A percentile compares a stretch with the other conserved stretches of the same genome.
phyloP scores from a whole-genome alignment of 2,797 vertebrate species.

The Chrysocyon brachyurus region DNA sequence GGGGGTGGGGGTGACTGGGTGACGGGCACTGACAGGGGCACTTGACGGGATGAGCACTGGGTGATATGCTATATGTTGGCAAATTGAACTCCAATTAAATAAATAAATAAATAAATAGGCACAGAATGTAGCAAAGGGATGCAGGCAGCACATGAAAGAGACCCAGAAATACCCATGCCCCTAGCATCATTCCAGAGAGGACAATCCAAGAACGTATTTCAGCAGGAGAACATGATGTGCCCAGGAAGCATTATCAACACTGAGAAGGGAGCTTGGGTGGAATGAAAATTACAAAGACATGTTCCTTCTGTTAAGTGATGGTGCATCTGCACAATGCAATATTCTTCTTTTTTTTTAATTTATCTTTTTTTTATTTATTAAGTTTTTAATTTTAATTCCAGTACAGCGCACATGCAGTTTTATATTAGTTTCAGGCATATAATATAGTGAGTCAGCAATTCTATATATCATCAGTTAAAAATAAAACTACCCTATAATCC shows the following conservation, averaged over 20 bases:
- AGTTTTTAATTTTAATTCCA: not conserved
- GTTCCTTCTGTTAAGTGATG: not conserved
- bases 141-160: not conserved
- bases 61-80: no score
- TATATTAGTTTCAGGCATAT: not conserved
- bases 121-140: not conserved
- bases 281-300: not conserved
- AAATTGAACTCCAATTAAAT: no score
- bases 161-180: rapidly evolving
- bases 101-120: not conserved
- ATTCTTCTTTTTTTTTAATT: not conserved
- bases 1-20: no score
- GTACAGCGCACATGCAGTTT: not conserved
- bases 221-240: rapidly evolving
- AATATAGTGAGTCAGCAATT: not conserved
- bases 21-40: no score
- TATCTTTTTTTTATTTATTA: not conserved
- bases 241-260: not conserved
- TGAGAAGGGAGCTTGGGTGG: no score
- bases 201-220: not conserved
- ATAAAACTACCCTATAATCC: not conserved
- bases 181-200: not conserved
- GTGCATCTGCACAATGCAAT: no score
- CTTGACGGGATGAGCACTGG: no score
- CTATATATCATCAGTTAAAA: not conserved